Base-by-base conservation (phyloP, 2,113 vertebrate species). In the Pluvianellus socialis region DNA sequence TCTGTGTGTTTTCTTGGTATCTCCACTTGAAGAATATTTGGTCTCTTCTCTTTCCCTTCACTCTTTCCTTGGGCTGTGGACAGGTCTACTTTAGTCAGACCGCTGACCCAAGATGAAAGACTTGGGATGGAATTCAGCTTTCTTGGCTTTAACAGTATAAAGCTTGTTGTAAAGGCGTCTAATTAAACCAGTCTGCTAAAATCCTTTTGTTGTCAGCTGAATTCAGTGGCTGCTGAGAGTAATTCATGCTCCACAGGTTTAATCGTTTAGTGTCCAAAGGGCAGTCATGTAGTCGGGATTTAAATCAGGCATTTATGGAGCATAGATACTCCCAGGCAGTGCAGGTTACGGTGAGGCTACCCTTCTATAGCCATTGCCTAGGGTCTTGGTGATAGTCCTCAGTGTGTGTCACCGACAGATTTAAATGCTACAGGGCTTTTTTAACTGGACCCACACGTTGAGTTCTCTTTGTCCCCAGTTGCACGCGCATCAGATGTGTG, bases 401-500 rank as follows among this genome's bases (percentile, higher is more conserved):
- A 62, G 9, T 47, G 66, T 59, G 4, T 21, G 32, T 33, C 45
- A 66, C 56, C 61, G 79, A 15, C 21, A 40, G 50, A 35, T 61
- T 66, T 22, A 62, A 19, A 35, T 62, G 30, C 24, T 50, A 10
- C 24, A 42, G 55, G 42, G 14, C 3, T 58, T 72, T 55, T 71
- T 56, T 28, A n/a, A 11, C 44, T 50, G 32, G 32, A 33, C 23
- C 38, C 74, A n/a, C 42, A 3, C 18, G 22, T 66, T 70, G 50
- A 58, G 20, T 66, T 80, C 24, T n/a, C 9, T 28, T 52, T 80
- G 61, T 44, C 44, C 24, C 15, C 42, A 12, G 7, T 49, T 49
- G 38, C 11, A 14, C 0, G 0, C 50, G 19, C 26, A 7, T 30
- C 30, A 7, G 27, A 22, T 1, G 0, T 24, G 42, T 9, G 40